Percentiles rank a stretch among this genome's conserved stretches.
Conservation (phyloP, 2,888 invertebrate genomes). For the Drosophila bunnanda region DNA sequence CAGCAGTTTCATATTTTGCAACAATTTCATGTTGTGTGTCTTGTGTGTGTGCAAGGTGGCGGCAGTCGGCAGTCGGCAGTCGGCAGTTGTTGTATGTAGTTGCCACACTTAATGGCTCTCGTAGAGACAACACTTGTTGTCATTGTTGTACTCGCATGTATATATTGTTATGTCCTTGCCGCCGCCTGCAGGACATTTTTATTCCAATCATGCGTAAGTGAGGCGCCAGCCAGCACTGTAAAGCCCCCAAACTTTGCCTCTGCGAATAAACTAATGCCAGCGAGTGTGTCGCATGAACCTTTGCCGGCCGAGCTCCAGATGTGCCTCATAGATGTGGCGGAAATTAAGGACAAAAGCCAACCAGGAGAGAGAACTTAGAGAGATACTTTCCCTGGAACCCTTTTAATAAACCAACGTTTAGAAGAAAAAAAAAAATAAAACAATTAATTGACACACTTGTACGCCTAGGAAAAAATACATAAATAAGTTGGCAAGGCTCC, state of each 20-base stretch:
- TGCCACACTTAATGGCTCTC: conserved; percentile 50
- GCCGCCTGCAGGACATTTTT: conserved; percentile 50
- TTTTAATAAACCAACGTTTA: not conserved
- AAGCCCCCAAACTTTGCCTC: conserved; percentile 27
- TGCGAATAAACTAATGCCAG: conserved; percentile 12
- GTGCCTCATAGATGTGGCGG: not conserved
- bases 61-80: not conserved
- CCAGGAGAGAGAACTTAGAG: too few species aligned
- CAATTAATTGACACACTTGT: conserved; percentile 5
- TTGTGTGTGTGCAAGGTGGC: conserved; percentile 42
- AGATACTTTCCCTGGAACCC: not conserved
- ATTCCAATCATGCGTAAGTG: conserved; percentile 69
- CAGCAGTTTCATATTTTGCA: conserved; percentile 60
- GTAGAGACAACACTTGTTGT: conserved; percentile 46
- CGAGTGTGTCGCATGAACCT: not conserved
- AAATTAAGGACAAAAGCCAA: not conserved
- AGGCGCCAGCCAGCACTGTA: conserved; percentile 28
- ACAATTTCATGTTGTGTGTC: conserved; percentile 41
- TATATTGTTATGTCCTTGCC: conserved; percentile 47
- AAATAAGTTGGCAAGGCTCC: not conserved
- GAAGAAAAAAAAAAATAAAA: not conserved
- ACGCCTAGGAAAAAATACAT: not conserved
- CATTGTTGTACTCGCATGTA: conserved; percentile 31
- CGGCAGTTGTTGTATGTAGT: too few species aligned
- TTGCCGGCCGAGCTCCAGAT: conserved; percentile 1